Base-by-base conservation (phyloP, 2,888 invertebrate genomes). In the Temnothorax ravouxi region DNA sequence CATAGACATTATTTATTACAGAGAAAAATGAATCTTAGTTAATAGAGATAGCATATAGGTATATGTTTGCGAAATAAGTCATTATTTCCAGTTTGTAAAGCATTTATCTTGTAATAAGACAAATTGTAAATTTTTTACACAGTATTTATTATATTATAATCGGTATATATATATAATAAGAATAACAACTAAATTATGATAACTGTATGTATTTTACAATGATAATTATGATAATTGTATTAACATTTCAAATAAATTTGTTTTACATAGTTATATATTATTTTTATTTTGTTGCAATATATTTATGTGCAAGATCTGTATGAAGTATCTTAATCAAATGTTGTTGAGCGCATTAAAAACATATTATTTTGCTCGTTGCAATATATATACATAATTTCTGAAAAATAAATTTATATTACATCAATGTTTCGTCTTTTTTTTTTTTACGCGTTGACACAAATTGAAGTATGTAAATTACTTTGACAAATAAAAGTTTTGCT, bases 71-170 rank as follows among this genome's bases (percentile, higher is more conserved):
- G 34, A 62, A 50, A 38, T 38, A 64, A 50, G 18, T 75, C 11
- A 62, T 54, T 38, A 62, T 75, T 47, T 76, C 2, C 11, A 64
- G 21, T 38, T 47, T 47, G 15, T 50, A 50, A 64, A 50, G 50
- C 64, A 76, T 76, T 76, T 64, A 64, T 50, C 21, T 76, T 2
- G 18, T 47, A 50, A 3, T 75, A 62, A 64, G 15, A 75, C 15
- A 18, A 47, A 47, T 75, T 64, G 64, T 64, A 64, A 76, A 64
- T 76, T 75, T 75, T 74, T 61, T 76, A 50, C 8, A 50, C 21
- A 72, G 8, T 72, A 72, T 72, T 44, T 54, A 29, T 61, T 29
- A 29, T 47, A 44, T 29, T 59, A 41, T 15, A 54, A 54, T 74
- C 13, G 41, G 21, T 25, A 25, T 25, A 25, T 25, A 25, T 56